Conservation (phyloP, 2,113 vertebrate genomes). For the Turnix velox region DNA sequence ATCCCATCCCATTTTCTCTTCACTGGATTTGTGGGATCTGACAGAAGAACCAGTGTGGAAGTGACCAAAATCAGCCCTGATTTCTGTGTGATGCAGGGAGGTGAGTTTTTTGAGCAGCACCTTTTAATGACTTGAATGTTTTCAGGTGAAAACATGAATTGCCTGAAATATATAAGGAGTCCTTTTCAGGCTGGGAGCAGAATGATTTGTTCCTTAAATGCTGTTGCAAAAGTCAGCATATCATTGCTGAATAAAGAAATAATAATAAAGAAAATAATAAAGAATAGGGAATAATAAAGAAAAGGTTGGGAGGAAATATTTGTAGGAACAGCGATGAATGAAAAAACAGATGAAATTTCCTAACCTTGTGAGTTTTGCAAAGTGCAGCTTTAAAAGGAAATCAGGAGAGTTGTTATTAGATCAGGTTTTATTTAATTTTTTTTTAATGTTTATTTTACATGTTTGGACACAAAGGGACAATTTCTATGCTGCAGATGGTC, state of each 20-base stretch:
- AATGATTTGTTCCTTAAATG: neutral
- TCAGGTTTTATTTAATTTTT: neutral
- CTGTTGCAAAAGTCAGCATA: neutral
- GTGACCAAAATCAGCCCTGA: neutral
- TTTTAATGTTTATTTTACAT: neutral
- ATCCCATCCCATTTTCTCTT: neutral
- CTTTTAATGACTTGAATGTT: neutral
- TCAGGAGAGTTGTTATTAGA: neutral
- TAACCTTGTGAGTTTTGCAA: neutral
- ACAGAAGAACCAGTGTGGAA: neutral
- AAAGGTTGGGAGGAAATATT: neutral
- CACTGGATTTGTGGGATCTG: neutral
- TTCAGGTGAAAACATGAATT: neutral
- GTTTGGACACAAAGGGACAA: neutral
- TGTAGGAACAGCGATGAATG: neutral
- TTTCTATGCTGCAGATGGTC: neutral
- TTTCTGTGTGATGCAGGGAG: neutral
- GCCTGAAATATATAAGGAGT: neutral
- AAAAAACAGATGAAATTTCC: neutral
- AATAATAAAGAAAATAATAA: neutral
- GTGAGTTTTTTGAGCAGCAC: conserved; percentile 44
- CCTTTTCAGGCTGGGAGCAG: neutral
- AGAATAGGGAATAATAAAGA: neutral
- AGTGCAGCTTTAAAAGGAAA: neutral
- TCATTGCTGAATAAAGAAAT: no score